A percentile compares a stretch with the other conserved stretches of the same genome.
phyloP scores from a whole-genome alignment of 2,888 invertebrate genomes.

The Masnerella sp. region DNA sequence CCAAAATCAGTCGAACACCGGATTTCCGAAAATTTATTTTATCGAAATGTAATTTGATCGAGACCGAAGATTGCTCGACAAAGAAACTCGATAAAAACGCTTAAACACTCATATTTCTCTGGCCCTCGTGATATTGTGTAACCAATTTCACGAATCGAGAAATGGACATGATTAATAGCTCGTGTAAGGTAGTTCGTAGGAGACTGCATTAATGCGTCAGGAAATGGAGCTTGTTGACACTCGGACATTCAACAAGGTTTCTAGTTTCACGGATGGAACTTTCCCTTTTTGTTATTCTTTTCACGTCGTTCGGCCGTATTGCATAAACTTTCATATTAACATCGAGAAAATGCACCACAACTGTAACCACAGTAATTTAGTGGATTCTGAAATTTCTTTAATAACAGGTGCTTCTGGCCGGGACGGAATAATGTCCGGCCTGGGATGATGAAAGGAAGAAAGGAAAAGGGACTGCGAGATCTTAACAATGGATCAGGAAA shows the following conservation, averaged over 20 bases:
- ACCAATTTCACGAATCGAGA: conserved; percentile 37
- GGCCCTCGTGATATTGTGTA: conserved; percentile 12
- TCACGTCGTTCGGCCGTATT: conserved; percentile 24
- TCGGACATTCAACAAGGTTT: conserved; percentile 66
- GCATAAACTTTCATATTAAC: conserved; percentile 50
- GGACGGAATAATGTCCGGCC: conserved; percentile 13
- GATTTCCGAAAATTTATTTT: too few relatives aligned
- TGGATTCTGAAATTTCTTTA: conserved; percentile 36
- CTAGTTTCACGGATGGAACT: conserved; percentile 63
- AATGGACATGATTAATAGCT: conserved; percentile 49
- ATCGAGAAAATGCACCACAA: conserved; percentile 32
- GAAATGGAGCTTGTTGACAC: conserved; percentile 62
- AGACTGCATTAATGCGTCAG: conserved; percentile 50
- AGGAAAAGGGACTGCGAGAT: conserved; percentile 4
- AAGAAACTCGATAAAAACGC: too few relatives aligned
- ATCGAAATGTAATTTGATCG: too few relatives aligned
- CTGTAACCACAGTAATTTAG: conserved; percentile 40
- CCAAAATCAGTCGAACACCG: too few relatives aligned
- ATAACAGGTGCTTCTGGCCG: conserved; percentile 28
- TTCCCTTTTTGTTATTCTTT: conserved; percentile 58
- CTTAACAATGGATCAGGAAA: neutral
- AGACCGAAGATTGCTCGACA: too few relatives aligned
- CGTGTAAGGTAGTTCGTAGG: conserved; percentile 28
- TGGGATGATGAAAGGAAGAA: conserved; percentile 16
- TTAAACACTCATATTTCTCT: conserved; percentile 29